Evolutionary conservation across 2,797 vertebrate genomes (phyloP), one percentile per base, ranked within the genome.

Genomic region (Aplochiton taeniatus): DNA sequence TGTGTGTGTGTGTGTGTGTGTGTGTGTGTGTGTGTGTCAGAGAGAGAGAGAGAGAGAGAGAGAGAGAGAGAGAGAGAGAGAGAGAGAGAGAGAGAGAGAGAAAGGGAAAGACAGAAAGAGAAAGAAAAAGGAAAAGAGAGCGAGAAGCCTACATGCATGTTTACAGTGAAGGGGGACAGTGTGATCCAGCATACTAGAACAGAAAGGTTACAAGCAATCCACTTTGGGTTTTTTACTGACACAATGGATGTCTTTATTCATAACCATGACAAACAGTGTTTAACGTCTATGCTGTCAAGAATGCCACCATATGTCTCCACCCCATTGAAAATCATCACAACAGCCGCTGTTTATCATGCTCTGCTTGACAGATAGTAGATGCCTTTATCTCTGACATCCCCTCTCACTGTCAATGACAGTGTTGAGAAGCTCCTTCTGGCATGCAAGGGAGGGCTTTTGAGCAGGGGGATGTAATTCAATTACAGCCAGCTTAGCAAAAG

Each of bases 161-260:
- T 16, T 0, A 17, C 4, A 17, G 79, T 63, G 63, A 75, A 84
- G 79, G 82, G 76, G 44, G 66, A 70, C 51, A 14, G 66, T 70
- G 77, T 68, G 68, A 72, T 69, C 58, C 70, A 65, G 44, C 58
- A 58, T 53, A 42, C 51, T 31, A 68, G 67, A 73, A 72, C 83
- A 81, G 77, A 73, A 83, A 87, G 82, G 77, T 73, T 79, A 20
- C 58, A 46, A 47, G 58, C 31, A 8, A 61, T 61, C 18, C 16
- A 18, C 49, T 61, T 13, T 72, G 42, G 64, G 20, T 67, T 79
- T 81, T 70, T 73, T 65, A 68, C 41, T 66, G 50, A 73, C 68
- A 89, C 88, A 91, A 88, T 84, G 85, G 73, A n/a, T 65, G 82
- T 83, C 68, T 88, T 90, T 80, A 88, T 87, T 76, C 74, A 59